Conservation (phyloP, 2,888 invertebrate species). For the Macroteleia sp. region DNA sequence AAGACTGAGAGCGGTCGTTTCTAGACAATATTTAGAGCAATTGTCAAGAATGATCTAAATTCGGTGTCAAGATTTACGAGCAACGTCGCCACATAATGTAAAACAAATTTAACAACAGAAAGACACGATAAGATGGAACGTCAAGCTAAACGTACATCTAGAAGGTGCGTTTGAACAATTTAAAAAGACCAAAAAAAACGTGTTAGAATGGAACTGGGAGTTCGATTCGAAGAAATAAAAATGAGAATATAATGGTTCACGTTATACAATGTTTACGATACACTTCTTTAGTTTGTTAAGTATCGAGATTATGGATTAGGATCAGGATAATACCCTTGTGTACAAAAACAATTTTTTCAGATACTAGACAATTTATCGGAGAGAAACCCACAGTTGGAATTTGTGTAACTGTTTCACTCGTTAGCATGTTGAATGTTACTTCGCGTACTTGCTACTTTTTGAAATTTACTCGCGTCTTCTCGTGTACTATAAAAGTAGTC, state of each 20-base stretch:
- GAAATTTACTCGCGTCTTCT: slow-evolving; percentile 48
- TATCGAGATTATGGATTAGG: slow-evolving; percentile 30
- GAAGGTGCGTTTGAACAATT: slow-evolving; percentile 21
- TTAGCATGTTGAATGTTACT: background rate
- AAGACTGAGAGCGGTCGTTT: slow-evolving; percentile 22
- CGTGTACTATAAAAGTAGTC: slow-evolving; percentile 42
- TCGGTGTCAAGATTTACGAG: slow-evolving; percentile 42
- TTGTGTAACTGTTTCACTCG: slow-evolving; percentile 14
- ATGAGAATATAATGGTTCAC: slow-evolving; percentile 17
- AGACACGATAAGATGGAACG: slow-evolving; percentile 33
- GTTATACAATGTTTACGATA: slow-evolving; percentile 34
- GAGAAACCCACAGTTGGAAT: background rate
- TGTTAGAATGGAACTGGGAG: slow-evolving; percentile 7
- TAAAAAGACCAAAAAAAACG: slow-evolving; percentile 9
- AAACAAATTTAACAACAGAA: slow-evolving; percentile 47
- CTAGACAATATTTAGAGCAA: slow-evolving; percentile 52
- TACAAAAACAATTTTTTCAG: slow-evolving; percentile 26
- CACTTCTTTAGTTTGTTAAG: background rate
- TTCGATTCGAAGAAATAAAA: slow-evolving; percentile 16
- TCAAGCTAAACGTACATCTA: too few relatives aligned
- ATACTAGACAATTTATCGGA: background rate
- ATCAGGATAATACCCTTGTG: slow-evolving; percentile 13
- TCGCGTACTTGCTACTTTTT: slow-evolving; percentile 9
- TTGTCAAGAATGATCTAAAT: slow-evolving; percentile 44
- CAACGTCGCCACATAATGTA: slow-evolving; percentile 28